Evolutionary conservation across 2,113 vertebrate genomes (phyloP).

Genomic region (Eurypyga helias): DNA sequence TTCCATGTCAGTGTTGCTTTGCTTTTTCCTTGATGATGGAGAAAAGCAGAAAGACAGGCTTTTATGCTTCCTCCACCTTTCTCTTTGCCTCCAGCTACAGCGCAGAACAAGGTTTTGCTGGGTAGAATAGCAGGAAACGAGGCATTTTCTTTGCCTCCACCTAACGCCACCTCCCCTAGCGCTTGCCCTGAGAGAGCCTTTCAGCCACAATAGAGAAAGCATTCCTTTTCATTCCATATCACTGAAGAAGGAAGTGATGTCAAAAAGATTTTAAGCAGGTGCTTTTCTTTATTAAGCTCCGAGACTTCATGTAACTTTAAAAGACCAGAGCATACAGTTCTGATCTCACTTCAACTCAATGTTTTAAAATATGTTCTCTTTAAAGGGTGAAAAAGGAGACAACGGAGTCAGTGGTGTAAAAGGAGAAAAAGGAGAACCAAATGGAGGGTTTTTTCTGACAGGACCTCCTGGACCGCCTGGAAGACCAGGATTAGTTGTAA

Average conservation of each 20-base stretch:
- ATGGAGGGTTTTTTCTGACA: conserved; percentile 49
- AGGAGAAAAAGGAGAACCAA: conserved; percentile 86
- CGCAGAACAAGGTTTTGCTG: neutral
- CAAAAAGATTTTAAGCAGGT: neutral
- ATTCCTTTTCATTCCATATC: neutral
- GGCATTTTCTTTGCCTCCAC: neutral
- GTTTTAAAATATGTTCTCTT: conserved; percentile 15
- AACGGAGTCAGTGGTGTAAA: conserved; percentile 79
- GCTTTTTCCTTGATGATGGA: neutral
- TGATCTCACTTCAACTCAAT: neutral
- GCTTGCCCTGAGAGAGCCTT: neutral
- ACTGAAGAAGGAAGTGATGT: neutral
- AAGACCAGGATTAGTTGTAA: conserved; percentile 84
- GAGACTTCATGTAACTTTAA: neutral
- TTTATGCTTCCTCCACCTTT: neutral
- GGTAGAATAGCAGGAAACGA: neutral
- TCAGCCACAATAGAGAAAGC: neutral
- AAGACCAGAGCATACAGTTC: neutral
- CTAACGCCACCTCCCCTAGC: neutral
- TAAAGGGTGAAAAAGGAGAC: conserved; percentile 81
- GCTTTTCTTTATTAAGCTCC: neutral
- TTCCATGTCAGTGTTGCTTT: neutral
- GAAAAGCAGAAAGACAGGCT: neutral
- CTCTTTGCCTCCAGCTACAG: neutral
- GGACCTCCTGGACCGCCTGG: conserved; percentile 85